phyloP scores from a whole-genome alignment of 2,113 vertebrate genomes.

The Takifugu bimaculatus region DNA sequence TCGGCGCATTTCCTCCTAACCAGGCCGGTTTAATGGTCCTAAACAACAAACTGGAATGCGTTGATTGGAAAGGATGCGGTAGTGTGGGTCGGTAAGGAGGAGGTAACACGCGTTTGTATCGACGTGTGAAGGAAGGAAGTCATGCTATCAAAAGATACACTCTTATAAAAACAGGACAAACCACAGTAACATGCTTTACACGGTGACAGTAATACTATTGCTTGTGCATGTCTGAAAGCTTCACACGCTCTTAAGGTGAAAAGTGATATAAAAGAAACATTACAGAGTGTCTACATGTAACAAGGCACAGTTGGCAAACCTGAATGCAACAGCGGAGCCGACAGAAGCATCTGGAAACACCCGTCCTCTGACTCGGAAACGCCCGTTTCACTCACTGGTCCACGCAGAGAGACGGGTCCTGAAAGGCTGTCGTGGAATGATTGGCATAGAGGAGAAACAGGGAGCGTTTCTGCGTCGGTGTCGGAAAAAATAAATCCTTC shows the following conservation, averaged over 20 bases:
- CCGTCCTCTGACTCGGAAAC: slow-evolving; percentile 12
- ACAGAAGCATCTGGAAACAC: slow-evolving; percentile 16
- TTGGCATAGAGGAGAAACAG: slow-evolving; percentile 42
- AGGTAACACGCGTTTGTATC: slow-evolving; percentile 10
- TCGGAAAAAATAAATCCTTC: slow-evolving; percentile 14
- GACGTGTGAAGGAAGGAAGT: slow-evolving; percentile 31
- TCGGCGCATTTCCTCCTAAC: neutral
- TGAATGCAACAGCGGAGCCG: slow-evolving; percentile 54
- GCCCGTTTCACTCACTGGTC: slow-evolving; percentile 3
- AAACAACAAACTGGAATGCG: slow-evolving; percentile 2
- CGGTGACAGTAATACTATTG: slow-evolving; percentile 57
- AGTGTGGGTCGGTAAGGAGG: slow-evolving; percentile 9
- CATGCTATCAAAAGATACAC: slow-evolving; percentile 38
- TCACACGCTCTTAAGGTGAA: slow-evolving; percentile 38
- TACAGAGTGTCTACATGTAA: slow-evolving; percentile 44
- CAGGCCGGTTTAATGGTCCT: neutral
- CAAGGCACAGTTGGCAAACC: slow-evolving; percentile 72
- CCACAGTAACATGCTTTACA: slow-evolving; percentile 38
- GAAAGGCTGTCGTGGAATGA: slow-evolving; percentile 58
- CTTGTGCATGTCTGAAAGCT: slow-evolving; percentile 52
- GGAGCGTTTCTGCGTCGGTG: slow-evolving; percentile 5
- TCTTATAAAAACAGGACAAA: slow-evolving; percentile 22
- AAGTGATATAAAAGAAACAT: slow-evolving; percentile 5
- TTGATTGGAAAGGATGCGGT: slow-evolving; percentile 7
- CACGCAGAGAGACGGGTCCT: slow-evolving; percentile 15